Evolutionary conservation across 2,113 vertebrate species (phyloP).

Genomic region (Pteruthius melanotis): DNA sequence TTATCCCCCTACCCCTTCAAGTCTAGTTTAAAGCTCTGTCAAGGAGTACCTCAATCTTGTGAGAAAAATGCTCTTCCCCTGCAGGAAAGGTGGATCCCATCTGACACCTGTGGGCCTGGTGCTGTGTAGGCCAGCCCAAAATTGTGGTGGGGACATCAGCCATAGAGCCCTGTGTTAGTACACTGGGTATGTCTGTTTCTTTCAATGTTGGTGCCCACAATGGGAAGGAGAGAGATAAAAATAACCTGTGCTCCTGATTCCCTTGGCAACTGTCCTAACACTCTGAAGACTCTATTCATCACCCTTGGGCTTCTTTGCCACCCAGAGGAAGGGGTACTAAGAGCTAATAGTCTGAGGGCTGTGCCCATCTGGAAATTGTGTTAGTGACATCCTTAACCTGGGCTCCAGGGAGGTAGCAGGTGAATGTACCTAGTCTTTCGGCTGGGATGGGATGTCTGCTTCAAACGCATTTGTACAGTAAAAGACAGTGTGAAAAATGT

Average conservation of each 20-base stretch:
- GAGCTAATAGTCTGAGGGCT: not conserved
- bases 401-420: not conserved
- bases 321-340: not conserved
- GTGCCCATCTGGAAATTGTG: not conserved
- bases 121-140: not conserved
- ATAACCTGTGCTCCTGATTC: not conserved
- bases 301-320: not conserved
- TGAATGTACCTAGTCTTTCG: not conserved
- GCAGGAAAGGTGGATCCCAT: not conserved
- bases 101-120: not conserved
- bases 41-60: not conserved
- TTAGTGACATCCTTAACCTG: not conserved
- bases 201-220: fast-evolving
- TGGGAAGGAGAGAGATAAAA: not conserved
- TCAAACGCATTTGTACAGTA: not conserved
- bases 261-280: not conserved
- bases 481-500: not conserved
- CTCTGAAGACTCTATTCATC: not conserved
- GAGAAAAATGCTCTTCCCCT: fast-evolving
- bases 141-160: not conserved
- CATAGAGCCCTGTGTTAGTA: not conserved
- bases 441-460: not conserved
- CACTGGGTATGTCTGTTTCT: not conserved
- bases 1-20: not conserved
- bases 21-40: not conserved